phyloP scores from a whole-genome alignment of 2,797 vertebrate genomes.

The Enteromius paludinosus region DNA sequence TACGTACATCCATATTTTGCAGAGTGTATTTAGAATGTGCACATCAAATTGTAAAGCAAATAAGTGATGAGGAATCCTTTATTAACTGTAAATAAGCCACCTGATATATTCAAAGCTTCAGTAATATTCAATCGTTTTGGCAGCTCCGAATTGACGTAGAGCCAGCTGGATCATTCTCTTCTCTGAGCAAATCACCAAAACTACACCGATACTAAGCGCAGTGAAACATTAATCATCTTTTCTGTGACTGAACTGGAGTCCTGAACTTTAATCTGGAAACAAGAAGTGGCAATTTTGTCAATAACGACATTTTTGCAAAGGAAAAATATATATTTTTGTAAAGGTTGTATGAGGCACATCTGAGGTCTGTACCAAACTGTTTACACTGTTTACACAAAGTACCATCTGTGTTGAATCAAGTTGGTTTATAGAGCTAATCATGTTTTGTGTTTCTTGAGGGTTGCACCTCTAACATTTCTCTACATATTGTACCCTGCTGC shows the following conservation, averaged over 20 bases:
- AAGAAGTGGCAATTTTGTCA: not conserved
- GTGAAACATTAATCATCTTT: conserved; percentile 24
- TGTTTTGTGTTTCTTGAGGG: not conserved
- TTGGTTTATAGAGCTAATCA: not conserved
- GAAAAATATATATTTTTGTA: not conserved
- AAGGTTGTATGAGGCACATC: not conserved
- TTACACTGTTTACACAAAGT: not conserved
- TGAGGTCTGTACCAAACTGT: not conserved
- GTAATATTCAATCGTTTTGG: not conserved
- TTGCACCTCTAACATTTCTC: not conserved
- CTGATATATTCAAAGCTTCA: conserved; percentile 1
- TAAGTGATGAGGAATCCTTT: not conserved
- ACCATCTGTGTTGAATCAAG: not conserved
- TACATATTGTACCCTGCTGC: not conserved
- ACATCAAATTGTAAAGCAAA: not conserved
- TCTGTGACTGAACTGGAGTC: not conserved
- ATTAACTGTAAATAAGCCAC: not conserved
- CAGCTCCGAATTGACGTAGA: not conserved
- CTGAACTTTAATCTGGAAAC: not conserved
- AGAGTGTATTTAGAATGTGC: not conserved
- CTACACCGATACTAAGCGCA: not conserved
- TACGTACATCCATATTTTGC: not conserved
- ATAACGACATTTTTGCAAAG: not conserved
- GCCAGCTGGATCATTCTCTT: not conserved
- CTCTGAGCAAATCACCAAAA: conserved; percentile 15